These are phyloP conservation scores for Caenorhabditis uteleia DNA, from an alignment of 2,888 invertebrate genomes.

Conservation along the genomic window DNA sequence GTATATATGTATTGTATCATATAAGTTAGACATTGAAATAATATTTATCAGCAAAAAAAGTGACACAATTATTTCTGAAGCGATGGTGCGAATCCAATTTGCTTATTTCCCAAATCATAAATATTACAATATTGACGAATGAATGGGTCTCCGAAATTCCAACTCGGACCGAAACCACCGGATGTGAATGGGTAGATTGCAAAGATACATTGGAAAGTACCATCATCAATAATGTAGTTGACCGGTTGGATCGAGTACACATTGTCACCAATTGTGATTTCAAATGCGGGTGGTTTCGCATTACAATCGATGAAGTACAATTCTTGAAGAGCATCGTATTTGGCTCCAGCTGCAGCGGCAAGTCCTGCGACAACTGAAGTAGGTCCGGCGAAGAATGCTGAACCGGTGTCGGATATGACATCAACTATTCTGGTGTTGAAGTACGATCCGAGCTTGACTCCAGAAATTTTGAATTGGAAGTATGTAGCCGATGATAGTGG, in stretches of 20 bases:
- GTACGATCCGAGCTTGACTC: slow-evolving; percentile 42
- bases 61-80: slow-evolving; percentile 12
- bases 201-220: slow-evolving; percentile 29
- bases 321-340: slow-evolving; percentile 32
- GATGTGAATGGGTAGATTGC: slow-evolving; percentile 25
- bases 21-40: too few species aligned
- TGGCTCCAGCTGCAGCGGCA: slow-evolving; percentile 43
- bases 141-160: slow-evolving; percentile 55
- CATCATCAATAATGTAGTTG: slow-evolving; percentile 49
- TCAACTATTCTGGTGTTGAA: slow-evolving; percentile 17
- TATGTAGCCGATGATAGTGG: slow-evolving; percentile 51
- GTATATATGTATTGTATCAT: too few species aligned
- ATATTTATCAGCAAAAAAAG: too few species aligned
- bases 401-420: slow-evolving; percentile 60
- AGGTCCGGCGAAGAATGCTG: slow-evolving; percentile 54
- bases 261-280: slow-evolving; percentile 48
- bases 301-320: slow-evolving; percentile 50
- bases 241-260: slow-evolving; percentile 47
- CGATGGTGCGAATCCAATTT: slow-evolving; percentile 39
- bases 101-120: slow-evolving; percentile 40
- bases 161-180: slow-evolving; percentile 48
- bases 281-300: slow-evolving; percentile 40
- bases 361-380: slow-evolving; percentile 29
- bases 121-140: slow-evolving; percentile 53
- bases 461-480: slow-evolving; percentile 32